Evolutionary conservation across 2,797 vertebrate species (phyloP), one percentile per base, ranked within the genome.

Genomic region (Distichodus sexfasciatus): DNA sequence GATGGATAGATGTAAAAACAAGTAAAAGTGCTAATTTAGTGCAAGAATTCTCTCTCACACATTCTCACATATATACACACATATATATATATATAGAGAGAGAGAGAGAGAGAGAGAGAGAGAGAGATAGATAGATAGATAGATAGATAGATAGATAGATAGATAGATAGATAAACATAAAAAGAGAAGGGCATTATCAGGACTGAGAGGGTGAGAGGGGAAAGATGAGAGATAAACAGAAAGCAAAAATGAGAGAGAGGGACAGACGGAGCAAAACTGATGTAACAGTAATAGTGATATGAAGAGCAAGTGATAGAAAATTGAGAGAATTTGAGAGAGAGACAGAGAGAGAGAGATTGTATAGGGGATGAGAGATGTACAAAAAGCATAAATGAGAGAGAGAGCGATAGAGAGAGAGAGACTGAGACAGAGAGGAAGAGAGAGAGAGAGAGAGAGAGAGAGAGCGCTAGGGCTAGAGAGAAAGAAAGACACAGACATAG

Each of bases 91-190:
- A 9, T 15, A 46, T 46, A 21, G 43, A 17, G 17, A 21, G 43
- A 46, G 9, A 46, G 43, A 46, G 17, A 21, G 17, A 4, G 4
- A 4, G 31, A 33, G 9, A 33, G 31, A 33, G 4, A 9, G 9
- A 33, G 4, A 33, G 31, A 9, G 4, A 4, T 44, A 44, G 12
- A 48, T 19, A 24, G 6, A 48, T 48, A 48, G 46, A 48, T 48
- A 24, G 46, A 24, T 48, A 48, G 46, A 48, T 48, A 48, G 46
- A 48, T 48, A 48, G 46, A 48, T 48, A 48, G 46, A 48, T 48
- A 65, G 74, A 67, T 55, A 44, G 33, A 50, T 44, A 19, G 63
- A 69, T 33, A 31, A 12, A 36, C 29, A 15, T 29, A 59, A 14
- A 55, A 40, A 36, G 41, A 44, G 41, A 44, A 19, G 15, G 0